Percentiles rank a stretch among this genome's conserved stretches.
Conservation (phyloP, 2,797 vertebrate genomes). For the Florisuga fusca region DNA sequence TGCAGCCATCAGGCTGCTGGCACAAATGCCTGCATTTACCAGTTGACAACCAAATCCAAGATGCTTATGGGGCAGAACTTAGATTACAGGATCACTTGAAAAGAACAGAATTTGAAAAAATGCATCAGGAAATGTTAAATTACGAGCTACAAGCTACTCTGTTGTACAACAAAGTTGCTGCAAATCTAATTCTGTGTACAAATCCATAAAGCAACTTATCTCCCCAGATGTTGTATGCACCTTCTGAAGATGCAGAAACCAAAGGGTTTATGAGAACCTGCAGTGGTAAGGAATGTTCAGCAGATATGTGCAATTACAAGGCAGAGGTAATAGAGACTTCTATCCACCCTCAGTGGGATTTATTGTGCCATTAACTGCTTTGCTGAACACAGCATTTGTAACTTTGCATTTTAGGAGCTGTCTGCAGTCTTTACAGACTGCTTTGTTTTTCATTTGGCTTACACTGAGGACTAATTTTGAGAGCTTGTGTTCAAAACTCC, state of each 20-base stretch:
- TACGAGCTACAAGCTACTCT: not conserved
- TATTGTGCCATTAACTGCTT: not conserved
- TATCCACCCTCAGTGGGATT: not conserved
- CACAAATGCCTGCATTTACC: constrained; percentile 64
- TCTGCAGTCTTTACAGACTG: not conserved
- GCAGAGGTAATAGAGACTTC: not conserved
- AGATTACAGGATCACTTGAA: not conserved
- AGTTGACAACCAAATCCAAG: constrained; percentile 73
- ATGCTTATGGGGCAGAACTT: constrained; percentile 63
- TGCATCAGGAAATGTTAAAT: not conserved
- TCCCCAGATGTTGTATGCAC: not conserved
- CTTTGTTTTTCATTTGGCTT: not conserved
- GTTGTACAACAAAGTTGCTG: not conserved
- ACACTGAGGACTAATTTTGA: not conserved
- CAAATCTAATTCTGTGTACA: not conserved
- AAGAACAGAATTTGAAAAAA: not conserved
- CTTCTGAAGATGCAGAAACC: not conserved
- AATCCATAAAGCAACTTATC: not conserved
- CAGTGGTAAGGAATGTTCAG: not conserved
- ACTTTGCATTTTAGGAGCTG: not conserved
- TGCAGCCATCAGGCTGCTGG: constrained; percentile 72
- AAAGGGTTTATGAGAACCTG: not conserved
- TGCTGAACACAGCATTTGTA: not conserved
- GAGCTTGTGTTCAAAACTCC: not conserved
- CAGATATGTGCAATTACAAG: not conserved